Base-by-base conservation (phyloP, 2,888 invertebrate genomes). In the Scaptomyza tumidula region DNA sequence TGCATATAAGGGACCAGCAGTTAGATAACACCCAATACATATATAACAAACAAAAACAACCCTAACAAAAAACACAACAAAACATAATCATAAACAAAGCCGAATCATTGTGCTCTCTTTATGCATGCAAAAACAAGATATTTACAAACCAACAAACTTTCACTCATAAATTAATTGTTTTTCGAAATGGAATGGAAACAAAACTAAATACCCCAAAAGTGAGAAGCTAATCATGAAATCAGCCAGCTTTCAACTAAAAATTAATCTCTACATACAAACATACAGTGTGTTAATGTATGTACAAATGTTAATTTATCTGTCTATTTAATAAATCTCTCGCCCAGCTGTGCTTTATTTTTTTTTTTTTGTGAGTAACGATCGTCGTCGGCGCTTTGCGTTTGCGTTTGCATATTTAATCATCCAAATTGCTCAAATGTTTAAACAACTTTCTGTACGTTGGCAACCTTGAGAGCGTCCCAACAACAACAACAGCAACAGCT, bases 121-220 rank as follows among this genome's bases (percentile, higher is more conserved):
- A 63, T 71, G 71, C 78, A 86, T 80, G 83, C 80, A 80, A 80
- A 84, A 77, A 70, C 24, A 14, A 41, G 41, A 29, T 41, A 24
- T 24, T 33, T 56, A 6, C 7, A 60, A 48, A 24, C 37, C 39
- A 69, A 37, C 35, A 68, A 88, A 84, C 88, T 85, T 85, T 85
- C 88, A 78, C 88, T 88, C 78, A 80, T 88, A 86, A 88, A 85
- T 85, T 88, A 80, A 83, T 88, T 86, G 84, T 72, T 66, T 31
- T 46, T 50, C 39, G 53, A 55, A 65, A 64, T 67, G 59, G 54
- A 65, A 64, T 67, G 59, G 54, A 69, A 78, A 81, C 71, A 75
- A 71, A 78, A 75, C 78, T 65, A 72, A 80, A 82, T 75, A 71
- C 62, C 66, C 59, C 44, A 65, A 60, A 60, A 76, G 65, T 75